Evolutionary conservation across 2,888 invertebrate species (phyloP), one percentile per base, ranked within the genome.

Genomic region (Helicoverpa assulta): DNA sequence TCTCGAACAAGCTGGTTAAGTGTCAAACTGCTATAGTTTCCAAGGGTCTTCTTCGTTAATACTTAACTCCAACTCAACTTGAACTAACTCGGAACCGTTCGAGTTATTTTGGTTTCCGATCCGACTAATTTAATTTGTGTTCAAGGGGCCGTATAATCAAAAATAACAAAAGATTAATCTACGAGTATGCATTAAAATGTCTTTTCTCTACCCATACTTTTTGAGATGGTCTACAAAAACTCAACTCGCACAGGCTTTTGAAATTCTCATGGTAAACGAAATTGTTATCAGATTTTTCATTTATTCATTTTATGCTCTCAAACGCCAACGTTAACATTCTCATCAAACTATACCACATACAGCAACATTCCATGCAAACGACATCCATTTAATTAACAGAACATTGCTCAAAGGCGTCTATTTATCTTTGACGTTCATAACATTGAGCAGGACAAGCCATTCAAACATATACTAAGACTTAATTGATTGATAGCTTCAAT

Each of bases 91-190:
- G 18, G 50, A 10, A 21, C 55, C 55, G 59, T 79, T 40, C 59
- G 18, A 66, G 65, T 53, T 53, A 66, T 54, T 61, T 76, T 47
- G 80, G 65, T 80, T 76, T 66, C 62, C 60, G 81, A 80, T 70
- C 76, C 53, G 51, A 70, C 81, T 80, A 66, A 77, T 77, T 77
- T 63, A 76, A 77, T 77, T 47, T 70, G 70, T 56, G 53, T 63
- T 3, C 53, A 40, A 37, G 26, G 47, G 19, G 52, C n/a, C 37
- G 63, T 33, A 33, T 7, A 33, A 33, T 33, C 33, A 0, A 12
- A 37, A 37, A 37, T 0, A 37, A 12, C 10, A 12, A 10, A 4
- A 12, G 10, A 37, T 33, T 7, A 7, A 26, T 3, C 2, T 26
- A 26, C 26, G 26, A 26, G 26, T 33, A 33, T 33, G 6, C 33